Conservation (phyloP, 2,797 vertebrate genomes). For the Dendrocincla tyrannina region DNA sequence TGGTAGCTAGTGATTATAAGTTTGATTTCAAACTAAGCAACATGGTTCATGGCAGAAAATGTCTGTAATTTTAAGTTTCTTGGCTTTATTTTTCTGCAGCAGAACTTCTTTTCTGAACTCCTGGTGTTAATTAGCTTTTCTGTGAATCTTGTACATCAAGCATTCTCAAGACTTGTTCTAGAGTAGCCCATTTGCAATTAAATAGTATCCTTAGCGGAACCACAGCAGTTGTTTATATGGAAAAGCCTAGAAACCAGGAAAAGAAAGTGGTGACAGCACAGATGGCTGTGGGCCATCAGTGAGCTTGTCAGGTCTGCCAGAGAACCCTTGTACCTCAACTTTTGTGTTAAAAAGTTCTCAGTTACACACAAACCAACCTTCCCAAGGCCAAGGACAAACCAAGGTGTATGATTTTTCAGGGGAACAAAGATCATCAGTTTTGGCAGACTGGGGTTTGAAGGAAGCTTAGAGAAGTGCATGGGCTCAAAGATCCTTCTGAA, state of each 20-base stretch:
- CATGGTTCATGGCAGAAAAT: slow-evolving; percentile 59
- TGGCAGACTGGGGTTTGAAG: slow-evolving; percentile 15
- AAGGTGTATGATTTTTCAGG: slow-evolving; percentile 66
- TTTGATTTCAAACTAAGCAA: slow-evolving; percentile 54
- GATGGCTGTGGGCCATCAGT: neutral
- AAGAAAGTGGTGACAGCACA: neutral
- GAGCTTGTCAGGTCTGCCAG: neutral
- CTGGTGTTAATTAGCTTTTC: slow-evolving; percentile 68
- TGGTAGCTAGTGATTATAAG: neutral
- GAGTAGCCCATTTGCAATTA: neutral
- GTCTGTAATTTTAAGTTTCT: slow-evolving; percentile 22
- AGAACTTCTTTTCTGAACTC: slow-evolving; percentile 40
- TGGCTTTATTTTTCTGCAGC: neutral
- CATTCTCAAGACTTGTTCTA: slow-evolving; percentile 23
- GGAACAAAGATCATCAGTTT: slow-evolving; percentile 50
- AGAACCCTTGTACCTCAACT: neutral
- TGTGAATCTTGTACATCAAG: neutral
- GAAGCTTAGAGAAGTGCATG: slow-evolving; percentile 58
- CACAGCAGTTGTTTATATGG: neutral
- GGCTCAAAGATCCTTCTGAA: slow-evolving; percentile 62
- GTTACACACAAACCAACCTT: neutral
- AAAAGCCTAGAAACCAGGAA: neutral
- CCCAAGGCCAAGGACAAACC: slow-evolving; percentile 42
- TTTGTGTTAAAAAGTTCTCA: neutral
- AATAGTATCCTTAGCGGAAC: neutral